Base-by-base conservation (phyloP, 2,797 vertebrate species). In the Dicrostonyx torquatus region DNA sequence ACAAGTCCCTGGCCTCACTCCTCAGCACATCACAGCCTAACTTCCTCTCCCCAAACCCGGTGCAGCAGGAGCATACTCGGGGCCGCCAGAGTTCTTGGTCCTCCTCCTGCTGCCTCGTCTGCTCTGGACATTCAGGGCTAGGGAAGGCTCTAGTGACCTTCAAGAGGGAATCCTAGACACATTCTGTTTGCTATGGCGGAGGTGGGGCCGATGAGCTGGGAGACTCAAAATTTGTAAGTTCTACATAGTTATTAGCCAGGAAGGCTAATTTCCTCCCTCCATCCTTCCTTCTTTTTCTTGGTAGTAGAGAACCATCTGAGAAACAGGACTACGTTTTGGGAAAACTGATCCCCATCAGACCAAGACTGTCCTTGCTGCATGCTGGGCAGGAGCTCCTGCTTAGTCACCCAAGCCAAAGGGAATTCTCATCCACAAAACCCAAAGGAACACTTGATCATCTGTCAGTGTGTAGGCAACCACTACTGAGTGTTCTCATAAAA, bases 161-260 rank as follows among this genome's bases (percentile, higher is more conserved):
- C 43, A 66, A 68, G 62, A 90, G 58, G 79, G 48, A 80, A 91
- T 76, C 58, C 91, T 55, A 70, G 95, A 70, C 15, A 64, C 18
- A n/a, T 72, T 89, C 78, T 83, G 43, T 73, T 76, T 87, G 45
- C 77, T 60, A 90, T 34, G 77, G 6, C 11, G 17, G n/a, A 48
- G 8, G 10, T 12, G 29, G 45, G 24, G 4, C 14, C 8, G 22
- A 53, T 79, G 50, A 85, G 80, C 53, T 90, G 37, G 26, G 26
- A 62, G 40, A 77, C 73, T 93, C 37, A 60, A 87, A 73, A 86
- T 43, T 1, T 0, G 0, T 55, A 75, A 72, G 11, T 89, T 93
- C 70, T 48, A n/a, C 85, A 48, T 10, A 24, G 8, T 20, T 79
- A 76, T 53, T 66, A 50, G 76, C 77, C 62, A 37, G 37, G 48